A percentile compares a stretch with the other conserved stretches of the same genome.
phyloP scores from a whole-genome alignment of 2,113 vertebrate species.

The Hoplias malabaricus region DNA sequence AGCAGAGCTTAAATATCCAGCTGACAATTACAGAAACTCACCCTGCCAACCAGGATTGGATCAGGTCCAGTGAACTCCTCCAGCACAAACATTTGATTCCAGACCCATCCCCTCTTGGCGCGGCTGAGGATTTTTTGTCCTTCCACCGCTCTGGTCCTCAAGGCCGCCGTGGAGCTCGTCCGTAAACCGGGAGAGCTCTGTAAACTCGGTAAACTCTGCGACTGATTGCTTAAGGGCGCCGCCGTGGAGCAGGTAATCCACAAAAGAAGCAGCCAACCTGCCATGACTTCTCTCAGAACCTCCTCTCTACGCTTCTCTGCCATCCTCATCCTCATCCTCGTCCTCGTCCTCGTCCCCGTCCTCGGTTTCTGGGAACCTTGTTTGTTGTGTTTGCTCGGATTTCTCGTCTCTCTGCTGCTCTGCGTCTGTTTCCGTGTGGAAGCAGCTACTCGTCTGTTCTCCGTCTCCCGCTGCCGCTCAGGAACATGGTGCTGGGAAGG shows the following conservation, averaged over 20 bases:
- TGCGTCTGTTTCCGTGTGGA: conserved; percentile 45
- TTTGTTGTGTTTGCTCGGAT: conserved; percentile 9
- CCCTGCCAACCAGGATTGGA: conserved; percentile 99
- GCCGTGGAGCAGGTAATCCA: conserved; percentile 89
- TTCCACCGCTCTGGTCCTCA: conserved; percentile 77
- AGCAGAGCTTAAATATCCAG: conserved; percentile 78
- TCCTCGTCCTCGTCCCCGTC: too few species aligned
- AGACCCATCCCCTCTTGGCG: conserved; percentile 99
- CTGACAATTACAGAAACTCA: conserved; percentile 82
- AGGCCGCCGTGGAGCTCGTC: conserved; percentile 73
- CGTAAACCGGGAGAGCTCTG: conserved; percentile 79
- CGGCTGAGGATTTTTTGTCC: conserved; percentile 92
- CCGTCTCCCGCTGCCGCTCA: conserved; percentile 77
- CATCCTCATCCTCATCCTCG: conserved; percentile 80
- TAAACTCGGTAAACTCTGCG: conserved; percentile 74
- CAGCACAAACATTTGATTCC: conserved; percentile 99
- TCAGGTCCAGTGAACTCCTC: conserved; percentile 99
- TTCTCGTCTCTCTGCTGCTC: conserved; percentile 23
- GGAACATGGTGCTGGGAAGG: conserved; percentile 84
- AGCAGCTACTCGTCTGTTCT: conserved; percentile 85
- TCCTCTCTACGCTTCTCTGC: conserved; percentile 84
- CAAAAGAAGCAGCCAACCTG: conserved; percentile 86
- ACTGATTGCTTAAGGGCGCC: conserved; percentile 79
- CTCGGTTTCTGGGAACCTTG: too few species aligned
- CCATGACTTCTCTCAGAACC: conserved; percentile 88